Base-by-base conservation (phyloP, 2,113 vertebrate species). In the Tor tambroides region DNA sequence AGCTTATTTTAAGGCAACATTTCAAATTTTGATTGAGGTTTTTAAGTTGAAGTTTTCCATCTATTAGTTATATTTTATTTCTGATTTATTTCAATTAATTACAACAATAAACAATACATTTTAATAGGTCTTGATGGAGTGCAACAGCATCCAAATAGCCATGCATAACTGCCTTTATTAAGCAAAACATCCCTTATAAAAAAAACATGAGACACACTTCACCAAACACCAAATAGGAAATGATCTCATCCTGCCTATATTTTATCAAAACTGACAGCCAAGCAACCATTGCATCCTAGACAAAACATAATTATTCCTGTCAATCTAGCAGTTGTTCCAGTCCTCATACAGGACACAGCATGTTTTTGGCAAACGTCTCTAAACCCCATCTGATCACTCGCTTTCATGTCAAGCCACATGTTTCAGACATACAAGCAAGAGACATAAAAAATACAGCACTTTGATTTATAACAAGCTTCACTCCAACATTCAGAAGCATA, bases 391-490 rank as follows among this genome's bases (percentile, higher is more conserved):
- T n/a, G 41, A 80, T 80, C 54, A 0, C 56, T 61, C 6, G 2
- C 78, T 80, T 80, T 80, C 38, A 80, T 80, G 78, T 61, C 19
- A 41, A 41, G 28, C 76, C 76, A 79, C 49, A 79, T 56, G 8
- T 54, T 56, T 56, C 41, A 49, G 74, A 28, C 74, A 49, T 79
- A 79, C 49, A 79, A 79, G 76, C 49, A 54, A 0, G 28, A 79
- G 46, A 56, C 76, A 78, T 78, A 0, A 49, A 19, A 78, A 54
- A 78, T 30, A 77, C 9, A 49, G 46, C 76, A 26, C 28, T 56
- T 56, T 79, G 49, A 79, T 51, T 79, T 35, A 54, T 6, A 19
- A 4, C 46, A 79, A 79, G 49, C 76, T 79, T 56, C 76, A 32
- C 11, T 26, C n/a, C n/a, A 49, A 17, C 23, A 76, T 76, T 14